Evolutionary conservation across 2,113 vertebrate species (phyloP), one percentile per base, ranked within the genome.

Genomic region (Emydocephalus ijimae): DNA sequence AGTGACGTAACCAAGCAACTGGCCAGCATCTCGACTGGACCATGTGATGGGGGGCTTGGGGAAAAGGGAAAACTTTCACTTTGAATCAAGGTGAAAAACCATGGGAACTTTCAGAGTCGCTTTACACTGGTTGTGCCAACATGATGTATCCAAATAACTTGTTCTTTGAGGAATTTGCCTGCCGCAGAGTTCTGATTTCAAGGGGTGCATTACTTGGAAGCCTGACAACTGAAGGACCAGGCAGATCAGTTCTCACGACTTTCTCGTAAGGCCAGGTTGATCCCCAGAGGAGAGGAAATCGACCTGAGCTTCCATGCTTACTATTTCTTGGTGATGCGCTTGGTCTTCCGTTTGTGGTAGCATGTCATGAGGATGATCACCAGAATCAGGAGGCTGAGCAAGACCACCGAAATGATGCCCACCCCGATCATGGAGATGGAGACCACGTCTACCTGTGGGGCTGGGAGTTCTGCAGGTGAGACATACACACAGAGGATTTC

Each of bases 281-380:
- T 23, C 6, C 1, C 1, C 5, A 34, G n/a, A 23, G 21, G 74
- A 11, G n/a, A 6, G 34, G 74, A 39, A 9, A 43, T 21, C 18
- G 18, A 39, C 74, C 0, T 3, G 2, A 43, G 74, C 18, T 8
- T 10, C 74, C 2, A 10, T 7, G 24, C 69, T 98, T 96, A 99
- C 98, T 96, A 98, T 93, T 98, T 98, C 90, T 98, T 97, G 0
- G 89, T 97, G 91, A 99, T 98, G 93, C 97, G 98, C 94, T 96
- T 98, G 93, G 98, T 98, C 87, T 96, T 98, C 87, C 96, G 96
- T 12, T 96, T 97, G 91, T 99, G 98, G 94, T 98, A 96, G 2
- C 98, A 96, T 64, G 97, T 98, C 96, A 99, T 98, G 92, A 98
- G 94, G 10, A 99, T n/a, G 0, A 99, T 96, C 0, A 98, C 96